phyloP scores from a whole-genome alignment of 2,797 vertebrate species.

The Ctenochaetus hawaiiensis region DNA sequence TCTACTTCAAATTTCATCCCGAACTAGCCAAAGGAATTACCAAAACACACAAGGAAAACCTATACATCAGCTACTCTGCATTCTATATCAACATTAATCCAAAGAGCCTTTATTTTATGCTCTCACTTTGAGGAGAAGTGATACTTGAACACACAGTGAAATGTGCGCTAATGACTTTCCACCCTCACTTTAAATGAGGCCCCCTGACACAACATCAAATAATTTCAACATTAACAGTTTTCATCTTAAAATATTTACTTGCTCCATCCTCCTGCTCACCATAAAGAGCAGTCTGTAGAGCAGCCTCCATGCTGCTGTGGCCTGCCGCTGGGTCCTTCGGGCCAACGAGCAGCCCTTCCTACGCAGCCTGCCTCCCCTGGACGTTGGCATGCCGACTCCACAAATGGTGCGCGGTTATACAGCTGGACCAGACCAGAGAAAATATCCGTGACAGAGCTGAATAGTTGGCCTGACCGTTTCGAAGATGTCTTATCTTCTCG shows the following conservation, averaged over 20 bases:
- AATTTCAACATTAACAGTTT: neutral
- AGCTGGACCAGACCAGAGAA: neutral
- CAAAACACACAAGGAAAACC: neutral
- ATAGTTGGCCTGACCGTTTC: neutral
- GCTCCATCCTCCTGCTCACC: constrained; percentile 78
- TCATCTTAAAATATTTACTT: constrained; percentile 2
- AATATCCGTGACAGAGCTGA: neutral
- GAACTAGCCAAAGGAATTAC: neutral
- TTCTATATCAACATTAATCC: constrained; percentile 12
- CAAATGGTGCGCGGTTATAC: neutral
- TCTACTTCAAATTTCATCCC: neutral
- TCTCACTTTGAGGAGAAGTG: constrained; percentile 9
- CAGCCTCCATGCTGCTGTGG: constrained; percentile 83
- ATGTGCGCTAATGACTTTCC: constrained; percentile 7
- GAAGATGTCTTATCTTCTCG: neutral
- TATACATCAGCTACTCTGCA: neutral
- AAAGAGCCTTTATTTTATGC: constrained; percentile 14
- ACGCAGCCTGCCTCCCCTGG: constrained; percentile 80
- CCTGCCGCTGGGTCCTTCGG: constrained; percentile 84
- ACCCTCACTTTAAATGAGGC: neutral
- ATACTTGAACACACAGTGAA: constrained; percentile 13
- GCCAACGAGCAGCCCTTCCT: constrained; percentile 85
- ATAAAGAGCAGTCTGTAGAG: constrained; percentile 85
- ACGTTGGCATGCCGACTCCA: constrained; percentile 79
- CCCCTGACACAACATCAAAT: constrained; percentile 11